A percentile compares a stretch with the other conserved stretches of the same genome.
Evolutionary conservation across 2,888 invertebrate genomes (phyloP).

Genomic region (Ichneumoninae sp.): DNA sequence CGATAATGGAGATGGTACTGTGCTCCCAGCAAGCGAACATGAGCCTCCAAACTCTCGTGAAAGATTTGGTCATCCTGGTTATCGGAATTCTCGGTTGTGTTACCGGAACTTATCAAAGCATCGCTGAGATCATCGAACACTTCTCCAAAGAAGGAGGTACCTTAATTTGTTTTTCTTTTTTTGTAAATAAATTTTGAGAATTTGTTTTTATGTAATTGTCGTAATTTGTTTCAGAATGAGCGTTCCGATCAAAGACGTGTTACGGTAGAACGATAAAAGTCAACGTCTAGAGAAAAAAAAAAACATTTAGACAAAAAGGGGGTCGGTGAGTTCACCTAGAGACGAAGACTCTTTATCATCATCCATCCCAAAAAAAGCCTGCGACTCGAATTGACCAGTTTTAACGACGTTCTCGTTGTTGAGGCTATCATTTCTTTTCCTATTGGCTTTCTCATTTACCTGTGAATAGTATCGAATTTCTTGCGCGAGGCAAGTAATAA

Average conservation of each 20-base stretch:
- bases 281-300: constrained; percentile 44
- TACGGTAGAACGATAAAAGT: constrained; percentile 43
- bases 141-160: constrained; percentile 79
- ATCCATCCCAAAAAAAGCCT: constrained; percentile 40
- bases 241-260: constrained; percentile 5
- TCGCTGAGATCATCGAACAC: constrained; percentile 87
- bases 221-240: constrained; percentile 10
- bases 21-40: constrained; percentile 87
- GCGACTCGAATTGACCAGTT: constrained; percentile 56
- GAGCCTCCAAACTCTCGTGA: constrained; percentile 84
- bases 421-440: constrained; percentile 30
- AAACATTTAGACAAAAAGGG: constrained; percentile 4
- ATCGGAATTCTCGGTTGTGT: constrained; percentile 90
- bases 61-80: constrained; percentile 88
- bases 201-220: background rate
- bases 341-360: constrained; percentile 35
- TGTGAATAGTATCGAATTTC: constrained; percentile 55
- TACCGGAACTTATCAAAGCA: constrained; percentile 91
- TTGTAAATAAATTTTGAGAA: background rate
- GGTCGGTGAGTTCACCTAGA: constrained; percentile 25
- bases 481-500: constrained; percentile 60
- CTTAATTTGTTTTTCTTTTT: background rate
- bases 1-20: constrained; percentile 92
- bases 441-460: constrained; percentile 31
- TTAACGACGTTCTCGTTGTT: background rate